A percentile compares a stretch with the other conserved stretches of the same genome.
Conservation (phyloP, 2,113 vertebrate species). For the Ivindomyrus marchei region DNA sequence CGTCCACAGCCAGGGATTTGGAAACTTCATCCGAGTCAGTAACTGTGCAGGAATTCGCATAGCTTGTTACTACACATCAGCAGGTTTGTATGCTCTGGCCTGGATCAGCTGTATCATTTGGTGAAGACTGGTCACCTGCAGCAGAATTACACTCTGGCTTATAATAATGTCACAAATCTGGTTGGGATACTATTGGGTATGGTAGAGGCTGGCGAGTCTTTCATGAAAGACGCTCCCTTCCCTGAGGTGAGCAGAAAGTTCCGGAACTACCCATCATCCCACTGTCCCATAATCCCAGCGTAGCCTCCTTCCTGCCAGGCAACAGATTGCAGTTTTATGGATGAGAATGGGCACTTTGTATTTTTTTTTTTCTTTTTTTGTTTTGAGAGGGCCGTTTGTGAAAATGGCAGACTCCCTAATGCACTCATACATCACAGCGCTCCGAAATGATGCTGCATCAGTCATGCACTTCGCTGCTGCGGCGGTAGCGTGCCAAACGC, state of each 20-base stretch:
- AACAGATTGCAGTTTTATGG: constrained; percentile 12
- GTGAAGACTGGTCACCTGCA: background rate
- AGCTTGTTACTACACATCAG: background rate
- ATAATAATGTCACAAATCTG: background rate
- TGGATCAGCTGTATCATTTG: background rate
- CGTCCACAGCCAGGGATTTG: background rate
- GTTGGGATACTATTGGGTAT: background rate
- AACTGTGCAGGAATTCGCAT: background rate
- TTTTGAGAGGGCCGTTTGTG: background rate
- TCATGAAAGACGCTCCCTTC: background rate
- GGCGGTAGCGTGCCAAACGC: background rate
- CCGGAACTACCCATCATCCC: background rate
- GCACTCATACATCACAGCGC: constrained; percentile 1
- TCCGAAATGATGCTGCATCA: background rate
- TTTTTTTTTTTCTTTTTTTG: background rate
- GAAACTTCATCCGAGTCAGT: background rate
- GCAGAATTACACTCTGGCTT: background rate
- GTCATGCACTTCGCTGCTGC: background rate
- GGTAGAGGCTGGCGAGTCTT: background rate
- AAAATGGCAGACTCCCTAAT: constrained; percentile 2
- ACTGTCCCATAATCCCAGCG: background rate
- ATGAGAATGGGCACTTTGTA: background rate
- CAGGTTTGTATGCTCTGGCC: background rate
- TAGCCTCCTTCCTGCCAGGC: background rate
- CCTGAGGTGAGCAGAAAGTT: background rate